Percentiles rank a stretch among this genome's conserved stretches.
These are phyloP conservation scores for Cossypha dichroa DNA, from an alignment of 2,797 vertebrate genomes.

Conservation along the genomic window DNA sequence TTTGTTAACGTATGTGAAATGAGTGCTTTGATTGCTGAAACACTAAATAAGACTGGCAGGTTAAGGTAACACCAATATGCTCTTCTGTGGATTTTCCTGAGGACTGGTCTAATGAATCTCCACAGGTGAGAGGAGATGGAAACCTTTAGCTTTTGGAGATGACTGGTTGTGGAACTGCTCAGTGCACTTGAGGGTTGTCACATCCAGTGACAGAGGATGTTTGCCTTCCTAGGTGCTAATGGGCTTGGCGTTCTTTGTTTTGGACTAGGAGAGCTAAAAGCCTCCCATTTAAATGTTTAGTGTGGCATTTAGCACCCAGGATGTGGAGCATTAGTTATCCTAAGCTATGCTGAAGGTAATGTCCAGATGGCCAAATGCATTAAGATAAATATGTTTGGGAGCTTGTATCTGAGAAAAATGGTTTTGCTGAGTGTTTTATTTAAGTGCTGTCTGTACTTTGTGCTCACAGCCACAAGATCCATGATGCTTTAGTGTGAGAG, in stretches of 20 bases:
- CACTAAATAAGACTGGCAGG: not conserved
- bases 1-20: not conserved
- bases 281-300: not conserved
- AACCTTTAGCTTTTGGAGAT: not conserved
- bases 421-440: not conserved
- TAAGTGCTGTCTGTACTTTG: not conserved
- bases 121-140: not conserved
- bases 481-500: not conserved
- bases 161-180: not conserved
- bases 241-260: not conserved
- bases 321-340: not conserved
- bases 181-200: not conserved
- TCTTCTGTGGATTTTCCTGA: not conserved
- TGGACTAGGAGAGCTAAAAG: not conserved
- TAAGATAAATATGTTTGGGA: not conserved
- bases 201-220: not conserved
- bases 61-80: not conserved
- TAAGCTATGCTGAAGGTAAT: not conserved
- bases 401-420: not conserved
- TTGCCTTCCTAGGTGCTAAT: not conserved
- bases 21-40: not conserved
- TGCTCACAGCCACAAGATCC: not conserved
- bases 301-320: not conserved
- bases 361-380: not conserved
- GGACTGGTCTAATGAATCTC: not conserved